Conservation (phyloP, 2,888 invertebrate genomes). For the Melinopterus prodromus region DNA sequence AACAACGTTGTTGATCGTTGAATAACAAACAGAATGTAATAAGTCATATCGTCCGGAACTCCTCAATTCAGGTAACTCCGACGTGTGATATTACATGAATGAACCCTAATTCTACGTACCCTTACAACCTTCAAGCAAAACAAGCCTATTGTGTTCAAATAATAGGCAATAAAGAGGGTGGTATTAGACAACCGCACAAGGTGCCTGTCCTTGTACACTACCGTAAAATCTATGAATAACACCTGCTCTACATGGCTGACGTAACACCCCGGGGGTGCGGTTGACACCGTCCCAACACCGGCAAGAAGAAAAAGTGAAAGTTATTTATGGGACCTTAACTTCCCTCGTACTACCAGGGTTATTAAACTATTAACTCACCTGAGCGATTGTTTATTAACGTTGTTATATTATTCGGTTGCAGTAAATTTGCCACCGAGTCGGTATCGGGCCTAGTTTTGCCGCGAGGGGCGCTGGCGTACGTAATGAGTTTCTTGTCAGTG, state of each 20-base stretch:
- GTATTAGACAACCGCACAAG: background rate
- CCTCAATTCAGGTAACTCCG: too few species aligned
- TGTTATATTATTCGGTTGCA: conserved; percentile 24
- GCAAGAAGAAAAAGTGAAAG: background rate
- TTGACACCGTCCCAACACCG: background rate
- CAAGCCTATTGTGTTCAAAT: background rate
- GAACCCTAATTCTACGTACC: background rate
- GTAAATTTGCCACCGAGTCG: background rate
- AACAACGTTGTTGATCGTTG: too few species aligned
- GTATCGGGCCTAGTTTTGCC: background rate
- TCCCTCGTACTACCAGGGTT: conserved; percentile 24
- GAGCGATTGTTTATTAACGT: conserved; percentile 34
- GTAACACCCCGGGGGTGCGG: background rate
- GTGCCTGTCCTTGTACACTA: background rate
- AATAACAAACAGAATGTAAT: too few species aligned
- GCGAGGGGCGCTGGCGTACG: background rate
- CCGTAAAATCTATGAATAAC: background rate
- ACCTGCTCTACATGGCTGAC: background rate
- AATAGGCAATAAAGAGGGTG: background rate
- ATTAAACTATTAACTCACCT: conserved; percentile 37
- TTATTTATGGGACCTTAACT: conserved; percentile 9
- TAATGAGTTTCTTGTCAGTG: conserved; percentile 16
- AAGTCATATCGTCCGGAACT: too few species aligned
- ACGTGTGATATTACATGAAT: background rate
- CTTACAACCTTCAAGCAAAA: background rate